Base-by-base conservation (phyloP, 1,140 invertebrate species). In the Xylocopa sonorina region DNA sequence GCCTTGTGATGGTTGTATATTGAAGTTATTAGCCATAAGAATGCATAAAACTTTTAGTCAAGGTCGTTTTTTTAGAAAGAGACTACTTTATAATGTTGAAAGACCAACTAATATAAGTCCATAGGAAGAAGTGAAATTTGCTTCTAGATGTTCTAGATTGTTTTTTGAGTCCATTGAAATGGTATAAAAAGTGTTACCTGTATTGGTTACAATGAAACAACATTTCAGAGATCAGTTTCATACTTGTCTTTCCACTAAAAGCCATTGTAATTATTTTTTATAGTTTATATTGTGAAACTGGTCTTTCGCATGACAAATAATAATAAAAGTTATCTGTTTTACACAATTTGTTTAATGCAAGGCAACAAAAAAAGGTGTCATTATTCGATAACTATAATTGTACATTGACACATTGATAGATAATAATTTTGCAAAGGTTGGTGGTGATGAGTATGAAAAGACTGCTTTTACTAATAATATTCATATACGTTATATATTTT, bases 401-500 rank as follows among this genome's bases (percentile, higher is more conserved):
- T 60, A 12, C 24, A 38, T 69, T 5, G 21, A 24, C 9, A 57
- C n/a, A 38, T n/a, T 3, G 1, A 9, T 72, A 38, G n/a, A 38
- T 29, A 43, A n/a, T 50, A 74, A 46, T 48, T n/a, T 41, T 9
- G 5, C 38, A 78, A 60, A 60, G 34, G 41, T 64, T 51, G 38
- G n/a, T 18, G 14, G 16, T 34, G 41, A 18, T n/a, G 38, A 57
- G 29, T 68, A 41, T 78, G 9, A 77, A 72, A 72, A 78, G 76
- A 78, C 76, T 78, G 76, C 27, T 60, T 62, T 51, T 62, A 9
- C 57, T 27, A 72, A 60, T 21, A 16, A 41, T 34, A 63, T 32
- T 62, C 48, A 32, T 55, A 46, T 51, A 2, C 51, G 51, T 53
- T 21, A 29, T 21, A 12, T 58, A 43, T 43, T 6, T 48, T 38